phyloP scores from a whole-genome alignment of 1,140 invertebrate species.

The Globodera ellingtonae region DNA sequence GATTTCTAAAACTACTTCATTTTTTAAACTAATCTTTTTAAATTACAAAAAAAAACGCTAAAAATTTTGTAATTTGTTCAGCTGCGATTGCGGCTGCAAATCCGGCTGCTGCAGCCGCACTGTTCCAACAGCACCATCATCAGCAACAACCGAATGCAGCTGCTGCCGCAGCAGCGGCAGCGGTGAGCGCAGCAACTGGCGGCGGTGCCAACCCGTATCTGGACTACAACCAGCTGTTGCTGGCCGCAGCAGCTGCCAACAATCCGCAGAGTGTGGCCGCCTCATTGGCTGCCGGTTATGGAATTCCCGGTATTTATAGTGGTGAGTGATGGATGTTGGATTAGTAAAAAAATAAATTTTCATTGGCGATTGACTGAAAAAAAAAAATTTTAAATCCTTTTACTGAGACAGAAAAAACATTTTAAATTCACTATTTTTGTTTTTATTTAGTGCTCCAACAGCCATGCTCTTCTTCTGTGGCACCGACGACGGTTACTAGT shows the following conservation, averaged over 20 bases:
- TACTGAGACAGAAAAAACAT: too few species aligned
- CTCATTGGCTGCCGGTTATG: constrained; percentile 20
- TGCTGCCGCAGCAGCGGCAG: too few species aligned
- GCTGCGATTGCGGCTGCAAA: constrained; percentile 18
- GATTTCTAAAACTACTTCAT: too few species aligned
- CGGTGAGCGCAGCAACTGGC: not conserved
- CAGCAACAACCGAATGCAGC: too few species aligned
- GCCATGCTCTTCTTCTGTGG: constrained; percentile 1
- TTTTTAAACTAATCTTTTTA: too few species aligned
- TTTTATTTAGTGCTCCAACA: constrained; percentile 15
- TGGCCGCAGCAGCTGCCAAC: constrained; percentile 19
- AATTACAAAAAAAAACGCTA: too few species aligned
- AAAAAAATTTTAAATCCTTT: too few species aligned
- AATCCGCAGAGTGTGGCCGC: constrained; percentile 12
- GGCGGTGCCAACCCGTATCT: constrained; percentile 4
- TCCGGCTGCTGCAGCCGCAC: constrained; percentile 15
- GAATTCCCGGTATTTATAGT: not conserved
- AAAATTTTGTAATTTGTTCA: not conserved
- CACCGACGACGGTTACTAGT: constrained; percentile 18
- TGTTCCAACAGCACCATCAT: not conserved
- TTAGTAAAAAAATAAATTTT: too few species aligned
- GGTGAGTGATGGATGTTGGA: too few species aligned
- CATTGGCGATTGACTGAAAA: too few species aligned
- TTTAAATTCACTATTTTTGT: not conserved
- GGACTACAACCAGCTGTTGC: constrained; percentile 27